Conservation (phyloP, 2,888 invertebrate species). For the Drosophila phalerata region DNA sequence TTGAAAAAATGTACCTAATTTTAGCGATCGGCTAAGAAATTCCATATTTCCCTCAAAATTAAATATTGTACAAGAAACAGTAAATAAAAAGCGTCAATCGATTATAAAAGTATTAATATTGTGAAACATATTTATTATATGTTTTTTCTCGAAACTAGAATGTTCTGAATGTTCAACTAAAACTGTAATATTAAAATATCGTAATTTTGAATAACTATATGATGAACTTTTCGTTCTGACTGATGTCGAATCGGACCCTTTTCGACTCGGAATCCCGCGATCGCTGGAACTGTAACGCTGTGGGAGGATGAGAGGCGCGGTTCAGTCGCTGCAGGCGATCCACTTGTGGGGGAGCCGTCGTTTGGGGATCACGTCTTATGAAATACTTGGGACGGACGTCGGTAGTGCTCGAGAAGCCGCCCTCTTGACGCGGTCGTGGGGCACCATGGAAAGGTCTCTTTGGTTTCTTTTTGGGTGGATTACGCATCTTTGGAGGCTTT, state of each 20-base stretch:
- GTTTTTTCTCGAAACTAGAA: constrained; percentile 1
- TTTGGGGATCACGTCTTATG: background rate
- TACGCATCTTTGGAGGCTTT: constrained; percentile 56
- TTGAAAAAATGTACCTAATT: no score
- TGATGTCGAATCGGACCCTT: constrained; percentile 28
- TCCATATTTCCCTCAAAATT: no score
- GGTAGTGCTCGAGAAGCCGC: constrained; percentile 20
- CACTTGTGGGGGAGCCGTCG: background rate
- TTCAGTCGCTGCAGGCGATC: constrained; percentile 40
- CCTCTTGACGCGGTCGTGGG: constrained; percentile 31
- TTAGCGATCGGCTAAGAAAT: no score
- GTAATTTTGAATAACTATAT: constrained; percentile 35
- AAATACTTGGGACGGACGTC: background rate
- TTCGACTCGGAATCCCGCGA: background rate
- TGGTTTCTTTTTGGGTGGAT: constrained; percentile 41
- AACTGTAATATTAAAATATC: constrained; percentile 30
- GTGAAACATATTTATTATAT: constrained; percentile 2
- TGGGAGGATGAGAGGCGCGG: constrained; percentile 52
- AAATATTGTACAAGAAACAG: background rate
- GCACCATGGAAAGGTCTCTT: constrained; percentile 12
- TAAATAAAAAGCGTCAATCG: background rate
- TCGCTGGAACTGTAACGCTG: constrained; percentile 20
- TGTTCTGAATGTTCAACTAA: constrained; percentile 17
- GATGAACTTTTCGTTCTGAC: constrained; percentile 7
- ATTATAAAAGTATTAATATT: constrained; percentile 1